Conservation (phyloP, 2,113 vertebrate genomes). For the Procapra przewalskii region DNA sequence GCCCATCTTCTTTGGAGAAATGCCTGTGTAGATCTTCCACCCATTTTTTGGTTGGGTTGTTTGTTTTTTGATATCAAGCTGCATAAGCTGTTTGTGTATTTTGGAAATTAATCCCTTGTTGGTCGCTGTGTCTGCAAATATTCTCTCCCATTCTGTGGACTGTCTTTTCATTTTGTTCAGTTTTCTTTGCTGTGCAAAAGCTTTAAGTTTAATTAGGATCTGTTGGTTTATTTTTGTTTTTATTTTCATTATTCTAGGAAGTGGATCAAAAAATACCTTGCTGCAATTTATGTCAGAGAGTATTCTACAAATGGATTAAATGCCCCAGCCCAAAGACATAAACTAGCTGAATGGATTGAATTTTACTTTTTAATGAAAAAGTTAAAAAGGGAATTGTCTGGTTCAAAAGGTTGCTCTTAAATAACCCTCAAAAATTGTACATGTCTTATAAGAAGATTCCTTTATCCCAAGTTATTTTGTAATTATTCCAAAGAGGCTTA, state of each 20-base stretch:
- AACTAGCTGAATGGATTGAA: not conserved
- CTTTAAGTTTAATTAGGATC: not conserved
- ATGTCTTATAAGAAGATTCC: slow-evolving; percentile 8
- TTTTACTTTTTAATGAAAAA: slow-evolving; percentile 9
- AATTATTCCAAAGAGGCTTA: slow-evolving; percentile 1
- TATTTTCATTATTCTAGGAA: not conserved
- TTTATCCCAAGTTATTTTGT: slow-evolving; percentile 34
- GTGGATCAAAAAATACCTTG: not conserved
- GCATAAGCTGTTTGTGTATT: not conserved
- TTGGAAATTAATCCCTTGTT: not conserved
- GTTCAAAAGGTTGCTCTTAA: slow-evolving; percentile 25
- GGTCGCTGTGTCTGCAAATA: not conserved
- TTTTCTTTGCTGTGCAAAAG: not conserved
- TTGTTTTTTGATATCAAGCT: not conserved
- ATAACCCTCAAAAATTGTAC: not conserved
- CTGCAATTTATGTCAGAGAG: not conserved
- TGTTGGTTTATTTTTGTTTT: not conserved
- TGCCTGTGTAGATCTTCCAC: not conserved
- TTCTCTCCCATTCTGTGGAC: not conserved
- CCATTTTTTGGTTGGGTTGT: not conserved
- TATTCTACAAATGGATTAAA: not conserved
- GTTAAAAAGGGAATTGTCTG: slow-evolving; percentile 21
- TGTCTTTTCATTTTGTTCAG: not conserved
- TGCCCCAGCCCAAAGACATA: not conserved
- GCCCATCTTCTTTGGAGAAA: not conserved